Evolutionary conservation across 2,888 invertebrate species (phyloP), one percentile per base, ranked within the genome.

Genomic region (Lepidocyrtoides sp.): DNA sequence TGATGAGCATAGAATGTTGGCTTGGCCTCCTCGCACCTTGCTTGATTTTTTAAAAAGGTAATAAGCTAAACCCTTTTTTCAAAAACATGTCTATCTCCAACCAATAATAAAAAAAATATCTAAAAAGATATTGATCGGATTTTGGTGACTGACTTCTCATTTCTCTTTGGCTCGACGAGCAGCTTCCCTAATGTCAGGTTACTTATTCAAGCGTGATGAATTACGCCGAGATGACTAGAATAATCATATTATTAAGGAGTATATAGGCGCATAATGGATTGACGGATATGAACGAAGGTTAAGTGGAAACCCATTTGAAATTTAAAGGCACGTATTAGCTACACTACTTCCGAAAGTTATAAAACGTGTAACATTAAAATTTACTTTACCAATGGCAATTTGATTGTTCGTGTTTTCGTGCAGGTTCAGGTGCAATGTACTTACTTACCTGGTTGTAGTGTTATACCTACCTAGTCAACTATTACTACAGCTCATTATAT

Each of bases 91-190:
- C 72, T 4, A 14, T 48, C 57, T 79, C 36, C 26, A 48, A 3
- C 54, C 79, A 79, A 79, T 32, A 51, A 79, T 57, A 48, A 75
- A n/a, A n/a, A n/a, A n/a, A n/a, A n/a, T 57, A n/a, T 14, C 75
- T 86, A 86, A 86, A 60, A 54, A 85, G 75, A 86, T 77, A 86
- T 86, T 86, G 86, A 86, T 86, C 86, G 77, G 44, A 77, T 84
- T 60, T 36, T 82, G 41, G 20, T 66, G 83, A 29, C 57, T 36
- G 12, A 10, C 17, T 29, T 14, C 41, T 57, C 32, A 32, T 26
- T 23, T 32, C 79, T 57, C 2, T 20, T 26, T 48, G 8, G 8
- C 1, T 17, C 32, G 36, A 5, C 51, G 32, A 32, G 36, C 20
- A 17, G 54, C 54, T 79, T 29, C 81, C 17, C 81, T 32, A 36